These are phyloP conservation scores for Notolabrus celidotus DNA, from an alignment of 2,797 vertebrate genomes.

Conservation along the genomic window DNA sequence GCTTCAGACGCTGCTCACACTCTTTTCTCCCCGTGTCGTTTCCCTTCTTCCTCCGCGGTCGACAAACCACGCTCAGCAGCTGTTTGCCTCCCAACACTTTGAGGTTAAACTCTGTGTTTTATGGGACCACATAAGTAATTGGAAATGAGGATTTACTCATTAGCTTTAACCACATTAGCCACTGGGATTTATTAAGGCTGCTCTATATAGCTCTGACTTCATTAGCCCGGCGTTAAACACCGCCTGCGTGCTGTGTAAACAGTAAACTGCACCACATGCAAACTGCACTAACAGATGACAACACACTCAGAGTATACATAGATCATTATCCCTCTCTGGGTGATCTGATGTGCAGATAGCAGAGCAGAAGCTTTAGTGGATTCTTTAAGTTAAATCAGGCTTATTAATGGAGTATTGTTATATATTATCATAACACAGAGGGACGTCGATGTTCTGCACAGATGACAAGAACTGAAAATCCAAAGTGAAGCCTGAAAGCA, in stretches of 20 bases:
- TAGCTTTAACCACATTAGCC: slow-evolving; percentile 28
- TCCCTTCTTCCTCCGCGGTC: not conserved
- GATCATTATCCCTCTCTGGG: not conserved
- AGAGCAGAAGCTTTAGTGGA: not conserved
- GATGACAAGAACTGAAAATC: not conserved
- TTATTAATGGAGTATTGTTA: not conserved
- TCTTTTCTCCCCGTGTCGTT: not conserved
- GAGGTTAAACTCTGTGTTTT: slow-evolving; percentile 17
- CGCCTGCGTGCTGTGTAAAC: not conserved
- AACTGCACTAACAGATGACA: not conserved
- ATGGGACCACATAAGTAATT: slow-evolving; percentile 37
- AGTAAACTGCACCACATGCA: slow-evolving; percentile 3
- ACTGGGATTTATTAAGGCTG: slow-evolving; percentile 13
- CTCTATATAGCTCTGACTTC: slow-evolving; percentile 3
- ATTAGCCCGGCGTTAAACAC: slow-evolving; percentile 1
- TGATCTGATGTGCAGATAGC: not conserved
- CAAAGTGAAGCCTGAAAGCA: not conserved
- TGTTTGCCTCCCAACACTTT: slow-evolving; percentile 2
- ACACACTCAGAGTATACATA: not conserved
- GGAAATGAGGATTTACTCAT: slow-evolving; percentile 15
- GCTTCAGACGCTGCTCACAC: not conserved
- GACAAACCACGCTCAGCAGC: slow-evolving; percentile 5
- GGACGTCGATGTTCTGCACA: not conserved
- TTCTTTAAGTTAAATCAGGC: not conserved
- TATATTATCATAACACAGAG: not conserved